Conservation (phyloP, 2,797 vertebrate genomes). For the Gymnodraco acuticeps region DNA sequence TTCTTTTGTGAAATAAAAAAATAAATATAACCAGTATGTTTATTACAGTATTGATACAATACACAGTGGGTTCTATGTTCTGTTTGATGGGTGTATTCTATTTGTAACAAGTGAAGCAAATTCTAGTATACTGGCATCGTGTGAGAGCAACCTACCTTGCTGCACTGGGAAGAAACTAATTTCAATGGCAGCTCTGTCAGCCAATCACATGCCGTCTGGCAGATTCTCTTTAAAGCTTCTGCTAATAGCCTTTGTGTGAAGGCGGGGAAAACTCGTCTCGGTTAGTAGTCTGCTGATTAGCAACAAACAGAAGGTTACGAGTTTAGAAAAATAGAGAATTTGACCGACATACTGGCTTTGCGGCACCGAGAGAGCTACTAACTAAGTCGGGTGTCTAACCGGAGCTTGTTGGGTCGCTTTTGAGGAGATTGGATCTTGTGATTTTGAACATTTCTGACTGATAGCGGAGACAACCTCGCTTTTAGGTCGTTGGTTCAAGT, state of each 20-base stretch:
- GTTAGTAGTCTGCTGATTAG: slow-evolving; percentile 85
- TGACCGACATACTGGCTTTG: slow-evolving; percentile 63
- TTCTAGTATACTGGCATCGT: slow-evolving; percentile 66
- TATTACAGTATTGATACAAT: background rate
- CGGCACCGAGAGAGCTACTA: slow-evolving; percentile 29
- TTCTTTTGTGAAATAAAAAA: too few species aligned
- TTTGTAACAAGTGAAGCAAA: slow-evolving; percentile 69
- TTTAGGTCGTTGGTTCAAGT: slow-evolving; percentile 73
- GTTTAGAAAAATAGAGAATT: slow-evolving; percentile 81
- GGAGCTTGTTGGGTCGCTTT: slow-evolving; percentile 56
- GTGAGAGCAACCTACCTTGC: slow-evolving; percentile 82
- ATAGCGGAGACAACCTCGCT: slow-evolving; percentile 73
- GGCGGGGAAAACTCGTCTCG: slow-evolving; percentile 75
- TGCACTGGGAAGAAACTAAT: slow-evolving; percentile 20
- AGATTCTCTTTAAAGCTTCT: slow-evolving; percentile 79
- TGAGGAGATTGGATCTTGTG: slow-evolving; percentile 13
- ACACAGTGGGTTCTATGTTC: slow-evolving; percentile 36
- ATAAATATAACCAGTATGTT: background rate
- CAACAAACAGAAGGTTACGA: slow-evolving; percentile 89
- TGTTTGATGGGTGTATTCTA: background rate
- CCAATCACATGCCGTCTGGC: slow-evolving; percentile 73
- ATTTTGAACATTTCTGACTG: slow-evolving; percentile 53
- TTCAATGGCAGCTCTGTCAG: slow-evolving; percentile 67
- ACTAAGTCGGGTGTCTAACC: slow-evolving; percentile 42
- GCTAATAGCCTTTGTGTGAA: slow-evolving; percentile 81